phyloP scores from a whole-genome alignment of 1,140 invertebrate genomes.

The Theocolax elegans region DNA sequence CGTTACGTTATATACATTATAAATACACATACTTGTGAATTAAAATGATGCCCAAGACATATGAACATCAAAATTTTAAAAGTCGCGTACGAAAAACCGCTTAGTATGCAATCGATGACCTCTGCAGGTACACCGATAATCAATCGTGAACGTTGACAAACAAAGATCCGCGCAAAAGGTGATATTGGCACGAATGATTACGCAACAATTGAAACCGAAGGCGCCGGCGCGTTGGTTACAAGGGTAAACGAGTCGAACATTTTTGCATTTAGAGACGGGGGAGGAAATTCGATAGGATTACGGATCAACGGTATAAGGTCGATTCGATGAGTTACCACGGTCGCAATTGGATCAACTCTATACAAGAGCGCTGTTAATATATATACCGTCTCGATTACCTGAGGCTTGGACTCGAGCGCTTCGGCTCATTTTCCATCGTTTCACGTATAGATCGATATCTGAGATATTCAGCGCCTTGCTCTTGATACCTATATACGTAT shows the following conservation, averaged over 20 bases:
- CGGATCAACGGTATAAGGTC: slow-evolving; percentile 13
- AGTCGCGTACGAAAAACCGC: too few species aligned
- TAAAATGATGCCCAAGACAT: too few species aligned
- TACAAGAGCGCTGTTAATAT: neutral
- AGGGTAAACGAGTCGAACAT: too few species aligned
- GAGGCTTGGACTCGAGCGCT: neutral
- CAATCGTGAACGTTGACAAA: too few species aligned
- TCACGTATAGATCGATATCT: slow-evolving; percentile 26
- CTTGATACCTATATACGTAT: neutral
- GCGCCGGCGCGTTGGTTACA: neutral
- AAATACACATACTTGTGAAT: too few species aligned
- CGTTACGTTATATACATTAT: too few species aligned
- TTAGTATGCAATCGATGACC: too few species aligned
- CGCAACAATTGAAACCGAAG: neutral
- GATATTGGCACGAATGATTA: too few species aligned
- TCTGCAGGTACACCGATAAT: too few species aligned
- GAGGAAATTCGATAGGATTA: slow-evolving; percentile 9
- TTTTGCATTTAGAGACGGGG: too few species aligned
- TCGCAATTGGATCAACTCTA: slow-evolving; percentile 27
- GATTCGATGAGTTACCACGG: slow-evolving; percentile 13
- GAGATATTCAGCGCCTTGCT: slow-evolving; percentile 14
- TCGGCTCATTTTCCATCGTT: neutral
- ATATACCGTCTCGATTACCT: slow-evolving; percentile 28
- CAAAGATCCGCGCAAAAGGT: too few species aligned
- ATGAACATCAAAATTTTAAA: too few species aligned